Percentiles rank a stretch among this genome's conserved stretches.
phyloP scores from a whole-genome alignment of 2,113 vertebrate species.

The Bettongia penicillata region DNA sequence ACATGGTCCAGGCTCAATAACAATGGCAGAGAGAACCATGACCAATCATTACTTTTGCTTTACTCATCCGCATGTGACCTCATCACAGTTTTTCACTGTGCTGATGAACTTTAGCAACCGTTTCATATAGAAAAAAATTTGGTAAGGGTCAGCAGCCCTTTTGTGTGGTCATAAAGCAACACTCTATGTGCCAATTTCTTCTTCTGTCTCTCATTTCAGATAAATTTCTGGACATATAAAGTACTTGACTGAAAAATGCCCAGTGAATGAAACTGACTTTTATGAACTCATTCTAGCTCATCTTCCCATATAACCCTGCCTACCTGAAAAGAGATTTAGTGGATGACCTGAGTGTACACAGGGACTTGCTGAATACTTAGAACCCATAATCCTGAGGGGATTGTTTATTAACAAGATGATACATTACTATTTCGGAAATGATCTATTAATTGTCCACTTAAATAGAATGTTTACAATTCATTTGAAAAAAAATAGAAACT shows the following conservation, averaged over 20 bases:
- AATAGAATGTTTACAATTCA: constrained; percentile 92
- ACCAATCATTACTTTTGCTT: constrained; percentile 96
- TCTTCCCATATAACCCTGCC: constrained; percentile 95
- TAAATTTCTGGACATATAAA: constrained; percentile 89
- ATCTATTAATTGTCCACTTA: constrained; percentile 98
- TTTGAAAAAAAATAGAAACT: constrained; percentile 90
- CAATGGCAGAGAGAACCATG: constrained; percentile 92
- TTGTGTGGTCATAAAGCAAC: constrained; percentile 88
- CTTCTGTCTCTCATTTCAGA: constrained; percentile 92
- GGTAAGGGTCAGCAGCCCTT: constrained; percentile 89
- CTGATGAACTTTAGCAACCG: constrained; percentile 93
- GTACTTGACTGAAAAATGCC: constrained; percentile 95
- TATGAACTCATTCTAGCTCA: constrained; percentile 99
- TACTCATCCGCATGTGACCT: constrained; percentile 98
- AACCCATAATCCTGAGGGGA: constrained; percentile 85
- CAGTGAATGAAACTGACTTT: constrained; percentile 98
- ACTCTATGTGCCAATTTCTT: constrained; percentile 89
- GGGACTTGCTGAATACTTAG: constrained; percentile 87
- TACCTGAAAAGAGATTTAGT: constrained; percentile 94
- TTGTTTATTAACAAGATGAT: constrained; percentile 88
- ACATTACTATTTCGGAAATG: constrained; percentile 89
- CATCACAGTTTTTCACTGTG: constrained; percentile 96
- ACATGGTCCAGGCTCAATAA: constrained; percentile 84
- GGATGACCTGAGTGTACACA: constrained; percentile 89
- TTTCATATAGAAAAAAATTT: constrained; percentile 87